Base-by-base conservation (phyloP, 2,888 invertebrate genomes). In the Aphidius colemani region DNA sequence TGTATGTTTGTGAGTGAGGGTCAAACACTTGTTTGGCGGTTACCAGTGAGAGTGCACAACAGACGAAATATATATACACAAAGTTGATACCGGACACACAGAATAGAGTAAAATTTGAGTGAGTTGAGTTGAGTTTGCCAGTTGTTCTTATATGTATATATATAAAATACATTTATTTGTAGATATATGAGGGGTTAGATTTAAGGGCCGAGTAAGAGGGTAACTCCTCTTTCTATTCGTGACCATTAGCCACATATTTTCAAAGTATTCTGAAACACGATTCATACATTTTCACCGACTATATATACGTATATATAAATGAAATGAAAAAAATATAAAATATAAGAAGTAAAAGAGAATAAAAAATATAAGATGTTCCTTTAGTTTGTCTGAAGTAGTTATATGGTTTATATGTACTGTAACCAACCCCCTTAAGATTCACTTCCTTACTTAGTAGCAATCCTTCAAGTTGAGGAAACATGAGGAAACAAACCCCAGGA, bases 181-280 rank as follows among this genome's bases (percentile, higher is more conserved):
- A 30, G 49, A 49, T 60, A 65, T 62, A 59, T 46, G 63, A 66
- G 70, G 72, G 73, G 74, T 74, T 77, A 74, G 78, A 77, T 76
- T 79, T 78, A 76, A 77, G 77, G 30, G 74, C 71, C 71, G 65
- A 67, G 65, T 65, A 63, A 68, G 67, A 73, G 71, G 69, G 70
- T 71, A 78, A 74, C 74, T 79, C 74, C 71, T 75, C 74, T 72
- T 72, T 73, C 30, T 30, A 39, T n/a, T 57, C 55, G 65, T 58
- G 74, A 76, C 75, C 78, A 81, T 80, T 81, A 80, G 77, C 74
- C 75, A 71, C 74, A 74, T 75, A 74, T 75, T 77, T 69, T 72
- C 74, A 79, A 81, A 81, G 75, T 78, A 72, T 72, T 78, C 75
- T 73, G 73, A 76, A 74, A 82, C 80, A 82, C 79, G 81, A 78